Percentiles rank a stretch among this genome's conserved stretches.
Conservation (phyloP, 1,140 invertebrate genomes). For the Gryllus bimaculatus region DNA sequence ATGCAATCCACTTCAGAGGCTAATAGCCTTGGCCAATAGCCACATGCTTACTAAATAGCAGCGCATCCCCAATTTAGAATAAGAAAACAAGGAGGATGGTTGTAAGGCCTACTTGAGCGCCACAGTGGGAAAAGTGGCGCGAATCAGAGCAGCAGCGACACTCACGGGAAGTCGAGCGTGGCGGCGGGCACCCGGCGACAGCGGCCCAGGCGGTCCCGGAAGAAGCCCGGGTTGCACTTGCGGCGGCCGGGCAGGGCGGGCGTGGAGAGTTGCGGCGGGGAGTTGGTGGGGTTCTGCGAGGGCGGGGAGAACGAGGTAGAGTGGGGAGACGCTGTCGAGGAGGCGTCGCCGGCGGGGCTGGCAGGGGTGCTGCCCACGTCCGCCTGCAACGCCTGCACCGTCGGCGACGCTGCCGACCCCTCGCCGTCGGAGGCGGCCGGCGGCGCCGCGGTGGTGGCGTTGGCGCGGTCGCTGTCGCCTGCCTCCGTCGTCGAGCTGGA, state of each 20-base stretch:
- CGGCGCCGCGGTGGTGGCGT: not conserved
- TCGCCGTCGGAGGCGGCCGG: not conserved
- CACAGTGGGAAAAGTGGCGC: no score
- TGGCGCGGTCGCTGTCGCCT: not conserved
- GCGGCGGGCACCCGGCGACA: not conserved
- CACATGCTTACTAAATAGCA: no score
- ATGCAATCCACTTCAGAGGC: no score
- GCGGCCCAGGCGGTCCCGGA: not conserved
- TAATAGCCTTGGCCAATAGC: no score
- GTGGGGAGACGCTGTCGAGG: no score
- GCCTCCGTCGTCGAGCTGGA: not conserved
- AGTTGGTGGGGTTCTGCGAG: not conserved
- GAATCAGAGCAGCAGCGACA: not conserved
- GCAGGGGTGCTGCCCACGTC: not conserved
- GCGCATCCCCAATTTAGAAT: no score
- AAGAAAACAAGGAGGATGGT: no score
- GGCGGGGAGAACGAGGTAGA: no score
- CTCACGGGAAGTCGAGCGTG: not conserved
- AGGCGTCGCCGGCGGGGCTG: no score
- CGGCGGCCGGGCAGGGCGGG: not conserved
- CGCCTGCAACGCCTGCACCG: not conserved
- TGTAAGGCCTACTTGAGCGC: no score
- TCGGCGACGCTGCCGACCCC: no score
- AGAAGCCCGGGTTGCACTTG: not conserved
- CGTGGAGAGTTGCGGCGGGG: not conserved